Evolutionary conservation across 1,140 invertebrate species (phyloP), one percentile per base, ranked within the genome.

Genomic region (Drosophila miranda): DNA sequence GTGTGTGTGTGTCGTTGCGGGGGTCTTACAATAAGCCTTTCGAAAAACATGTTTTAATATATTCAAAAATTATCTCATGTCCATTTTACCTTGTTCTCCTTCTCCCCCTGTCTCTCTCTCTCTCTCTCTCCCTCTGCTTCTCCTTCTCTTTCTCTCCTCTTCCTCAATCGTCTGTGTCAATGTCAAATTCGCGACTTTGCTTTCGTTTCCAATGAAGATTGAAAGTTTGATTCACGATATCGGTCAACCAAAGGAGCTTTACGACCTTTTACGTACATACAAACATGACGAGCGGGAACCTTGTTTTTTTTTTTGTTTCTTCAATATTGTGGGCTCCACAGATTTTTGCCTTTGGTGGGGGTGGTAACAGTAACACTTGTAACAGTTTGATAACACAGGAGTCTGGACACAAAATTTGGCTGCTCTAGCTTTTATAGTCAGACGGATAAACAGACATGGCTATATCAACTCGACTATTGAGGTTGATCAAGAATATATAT

Each of bases 121-220:
- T 19, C 19, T 13, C 46, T 19, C 30, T 48, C 13, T 14, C 42
- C 28, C 50, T 38, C 26, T 23, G 23, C 43, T 28, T 21, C 57
- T 46, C 26, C 14, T 26, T 23, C 23, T n/a, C 19, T n/a, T 50
- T 30, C 28, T 51, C 28, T 14, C 26, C 16, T 63, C 61, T 60
- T 19, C 16, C 26, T 23, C 67, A 23, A 50, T 50, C 42, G 66
- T 41, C 54, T 70, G 66, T 66, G 67, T 59, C 67, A 70, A 70
- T 70, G 67, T 70, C 67, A 70, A 70, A 70, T 30, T 30, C 42
- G 67, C 34, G 34, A 38, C 34, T 38, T 38, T 38, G 34, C 34
- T 38, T 38, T 38, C 34, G 11, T 13, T 38, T 5, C 34, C 34
- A 13, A 38, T 38, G 34, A 13, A 38, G 34, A 38, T 38, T 38